Evolutionary conservation across 2,113 vertebrate genomes (phyloP).

Genomic region (Acanthisitta chloris): DNA sequence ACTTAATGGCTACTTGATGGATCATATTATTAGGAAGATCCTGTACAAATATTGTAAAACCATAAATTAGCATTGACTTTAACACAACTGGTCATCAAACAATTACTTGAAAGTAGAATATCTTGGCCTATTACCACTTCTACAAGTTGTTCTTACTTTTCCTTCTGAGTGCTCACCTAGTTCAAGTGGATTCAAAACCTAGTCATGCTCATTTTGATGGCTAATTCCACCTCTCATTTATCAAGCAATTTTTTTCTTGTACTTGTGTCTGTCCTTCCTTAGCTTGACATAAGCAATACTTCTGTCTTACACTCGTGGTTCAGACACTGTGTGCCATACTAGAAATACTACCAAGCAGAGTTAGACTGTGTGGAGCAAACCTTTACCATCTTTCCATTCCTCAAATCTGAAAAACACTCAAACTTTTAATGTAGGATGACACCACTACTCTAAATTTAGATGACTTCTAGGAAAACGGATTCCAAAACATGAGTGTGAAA

Average conservation of each 20-base stretch:
- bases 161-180: not conserved
- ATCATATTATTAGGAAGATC: slow-evolving; percentile 99
- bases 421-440: not conserved
- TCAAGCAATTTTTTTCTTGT: not conserved
- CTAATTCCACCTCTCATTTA: not conserved
- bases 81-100: not conserved
- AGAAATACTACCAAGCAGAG: not conserved
- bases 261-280: not conserved
- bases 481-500: not conserved
- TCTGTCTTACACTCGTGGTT: not conserved
- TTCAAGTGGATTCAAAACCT: not conserved
- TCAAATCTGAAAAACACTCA: not conserved
- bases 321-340: not conserved
- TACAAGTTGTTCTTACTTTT: not conserved
- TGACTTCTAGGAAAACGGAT: not conserved
- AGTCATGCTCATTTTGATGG: not conserved
- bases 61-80: not conserved
- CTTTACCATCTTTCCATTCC: not conserved
- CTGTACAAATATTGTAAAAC: slow-evolving; percentile 62
- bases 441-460: not conserved
- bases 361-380: not conserved
- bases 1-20: slow-evolving; percentile 95
- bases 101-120: not conserved
- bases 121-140: not conserved
- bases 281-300: not conserved